Evolutionary conservation across 2,113 vertebrate species (phyloP), one percentile per base, ranked within the genome.

Genomic region (Apeltes quadracus): DNA sequence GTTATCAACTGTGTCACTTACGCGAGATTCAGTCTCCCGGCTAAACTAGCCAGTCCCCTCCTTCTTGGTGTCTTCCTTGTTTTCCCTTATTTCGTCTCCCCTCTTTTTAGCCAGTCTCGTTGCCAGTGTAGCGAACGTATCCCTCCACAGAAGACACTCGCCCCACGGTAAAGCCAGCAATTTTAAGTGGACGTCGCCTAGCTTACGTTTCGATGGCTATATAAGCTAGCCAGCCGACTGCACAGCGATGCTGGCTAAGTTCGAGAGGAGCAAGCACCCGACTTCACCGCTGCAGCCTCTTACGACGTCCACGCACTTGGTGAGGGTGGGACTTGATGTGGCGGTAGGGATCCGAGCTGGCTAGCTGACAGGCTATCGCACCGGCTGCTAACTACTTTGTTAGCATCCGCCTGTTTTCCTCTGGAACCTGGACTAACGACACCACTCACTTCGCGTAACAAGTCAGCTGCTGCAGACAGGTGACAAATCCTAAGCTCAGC

Each of bases 281-380:
- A 81, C 81, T 87, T 84, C 65, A 34, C 74, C 65, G 80, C 77
- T 68, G 82, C 81, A 85, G 87, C 80, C 83, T 84, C 78, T 69
- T 68, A 61, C 81, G 72, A 80, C 83, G 88, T 89, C 80, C 83
- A 85, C 87, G 83, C 82, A 85, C 82, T 76, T 32, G 59, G n/a
- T 20, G 81, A 90, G 90, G 89, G 91, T 88, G 89, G 91, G 89
- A 90, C 88, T 90, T 86, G 64, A 29, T 67, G 83, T 75, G 66
- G 64, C 75, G 32, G 66, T 5, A 23, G 46, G 20, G 78, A 51
- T 34, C 14, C 15, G 34, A 72, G 85, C 75, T 66, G 76, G 81
- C 78, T 85, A 82, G 82, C 84, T 69, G 65, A 23, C 84, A 75
- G 71, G 77, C 79, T 84, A 84, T 81, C 66, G 61, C 61, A 55